These are phyloP conservation scores for Pseudomugil gertrudae DNA, from an alignment of 2,797 vertebrate species.

Conservation along the genomic window DNA sequence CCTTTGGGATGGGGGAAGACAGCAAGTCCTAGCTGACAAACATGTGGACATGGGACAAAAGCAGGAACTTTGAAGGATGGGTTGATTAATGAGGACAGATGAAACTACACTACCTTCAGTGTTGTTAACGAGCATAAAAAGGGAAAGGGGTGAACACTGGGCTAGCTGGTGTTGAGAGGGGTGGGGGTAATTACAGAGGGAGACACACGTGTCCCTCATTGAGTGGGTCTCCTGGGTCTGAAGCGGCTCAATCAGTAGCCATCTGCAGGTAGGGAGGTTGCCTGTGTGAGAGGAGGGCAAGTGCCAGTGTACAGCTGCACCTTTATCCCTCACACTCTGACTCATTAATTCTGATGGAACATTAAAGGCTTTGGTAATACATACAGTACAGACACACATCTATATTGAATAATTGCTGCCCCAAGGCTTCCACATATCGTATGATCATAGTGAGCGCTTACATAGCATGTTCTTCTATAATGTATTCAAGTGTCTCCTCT, in stretches of 20 bases:
- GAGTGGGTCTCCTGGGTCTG: conserved; percentile 66
- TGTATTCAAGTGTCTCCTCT: neutral
- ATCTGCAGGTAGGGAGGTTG: conserved; percentile 75
- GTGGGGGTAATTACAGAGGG: conserved; percentile 76
- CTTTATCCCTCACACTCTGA: conserved; percentile 67
- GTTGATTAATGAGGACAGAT: conserved; percentile 43
- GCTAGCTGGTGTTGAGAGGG: conserved; percentile 66
- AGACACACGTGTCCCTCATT: conserved; percentile 69
- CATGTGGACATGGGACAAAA: conserved; percentile 8
- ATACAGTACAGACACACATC: conserved; percentile 39
- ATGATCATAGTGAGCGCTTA: conserved; percentile 16
- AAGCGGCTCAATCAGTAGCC: conserved; percentile 78
- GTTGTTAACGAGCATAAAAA: conserved; percentile 39
- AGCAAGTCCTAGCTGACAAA: conserved; percentile 59
- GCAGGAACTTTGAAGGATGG: conserved; percentile 11
- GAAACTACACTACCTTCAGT: conserved; percentile 59
- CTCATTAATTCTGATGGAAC: conserved; percentile 75
- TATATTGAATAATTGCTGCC: conserved; percentile 26
- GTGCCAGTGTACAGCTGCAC: conserved; percentile 76
- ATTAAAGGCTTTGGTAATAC: conserved; percentile 62
- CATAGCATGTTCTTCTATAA: neutral
- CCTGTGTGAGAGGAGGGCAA: conserved; percentile 52
- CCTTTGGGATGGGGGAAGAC: conserved; percentile 54
- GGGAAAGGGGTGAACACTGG: conserved; percentile 56
- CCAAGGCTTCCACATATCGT: conserved; percentile 42